Evolutionary conservation across 1,140 invertebrate species (phyloP), one percentile per base, ranked within the genome.

Genomic region (Heliothis virescens): DNA sequence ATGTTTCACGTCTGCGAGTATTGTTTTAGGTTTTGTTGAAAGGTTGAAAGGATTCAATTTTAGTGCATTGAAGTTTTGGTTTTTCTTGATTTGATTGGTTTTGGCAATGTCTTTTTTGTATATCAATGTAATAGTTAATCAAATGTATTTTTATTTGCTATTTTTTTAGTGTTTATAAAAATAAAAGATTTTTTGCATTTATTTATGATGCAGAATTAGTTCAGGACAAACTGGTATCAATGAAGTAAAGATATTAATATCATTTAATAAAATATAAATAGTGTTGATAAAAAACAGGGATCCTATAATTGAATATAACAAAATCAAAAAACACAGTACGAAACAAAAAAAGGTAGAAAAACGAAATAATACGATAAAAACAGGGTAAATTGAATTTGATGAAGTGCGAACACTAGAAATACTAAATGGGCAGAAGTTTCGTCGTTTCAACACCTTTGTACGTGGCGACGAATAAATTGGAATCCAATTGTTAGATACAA

Each of bases 361-460:
- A 26, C 11, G 18, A 48, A 73, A 57, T 1, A 47, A 41, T 29
- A 47, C 9, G 55, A 47, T 74, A 57, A 41, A 71, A 74, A 13
- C 55, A 48, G 29, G 11, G 29, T 26, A 60, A 74, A 74, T 74
- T 59, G 55, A 74, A 74, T 59, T 60, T 74, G 71, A 74, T 74
- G 55, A 74, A 74, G 55, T 74, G 41, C 13, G 18, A 18, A 74
- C 41, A 55, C 29, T 59, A 62, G 50, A 57, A 74, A 60, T 59
- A 74, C 57, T 60, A 21, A 74, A 74, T 47, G 41, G 55, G 34
- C 9, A 18, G 48, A 74, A 74, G 57, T 74, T 74, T 74, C n/a
- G 41, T 18, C 72, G 18, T 48, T 26, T 47, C 47, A 74, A 74
- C 41, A 74, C 55, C 29, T 47, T 47, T 9, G 47, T 29, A 12